Evolutionary conservation across 2,888 invertebrate genomes (phyloP).

Genomic region (Toxonevra muliebris): DNA sequence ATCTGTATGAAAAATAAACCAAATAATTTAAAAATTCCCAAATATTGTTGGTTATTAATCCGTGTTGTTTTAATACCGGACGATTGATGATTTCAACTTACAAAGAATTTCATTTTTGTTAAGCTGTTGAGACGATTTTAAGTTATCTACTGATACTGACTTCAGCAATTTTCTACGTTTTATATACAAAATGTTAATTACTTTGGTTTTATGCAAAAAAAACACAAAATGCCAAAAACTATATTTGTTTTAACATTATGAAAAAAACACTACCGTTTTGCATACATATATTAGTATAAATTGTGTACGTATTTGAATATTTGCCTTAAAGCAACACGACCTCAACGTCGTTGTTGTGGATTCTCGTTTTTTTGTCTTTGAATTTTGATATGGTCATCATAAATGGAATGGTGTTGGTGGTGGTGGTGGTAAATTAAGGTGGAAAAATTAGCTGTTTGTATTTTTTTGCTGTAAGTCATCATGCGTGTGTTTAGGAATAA

Average conservation of each 20-base stretch:
- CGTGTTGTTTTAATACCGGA: no score
- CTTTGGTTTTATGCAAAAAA: slow-evolving; percentile 16
- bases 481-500: neutral
- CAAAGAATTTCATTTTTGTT: slow-evolving; percentile 40
- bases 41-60: neutral
- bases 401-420: neutral
- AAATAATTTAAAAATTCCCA: neutral
- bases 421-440: neutral
- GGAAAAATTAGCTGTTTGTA: neutral
- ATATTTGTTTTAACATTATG: neutral
- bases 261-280: neutral
- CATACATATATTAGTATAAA: neutral
- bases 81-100: slow-evolving; percentile 31
- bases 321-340: neutral
- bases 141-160: slow-evolving; percentile 39
- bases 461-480: neutral
- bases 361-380: neutral
- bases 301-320: neutral
- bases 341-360: neutral
- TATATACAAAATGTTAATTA: slow-evolving; percentile 36
- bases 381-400: neutral
- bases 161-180: slow-evolving; percentile 22
- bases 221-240: neutral
- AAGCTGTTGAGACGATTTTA: slow-evolving; percentile 28
- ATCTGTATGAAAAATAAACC: slow-evolving; percentile 28